These are phyloP conservation scores for Odontamblyopus rebecca DNA, from an alignment of 2,797 vertebrate genomes.

Conservation along the genomic window DNA sequence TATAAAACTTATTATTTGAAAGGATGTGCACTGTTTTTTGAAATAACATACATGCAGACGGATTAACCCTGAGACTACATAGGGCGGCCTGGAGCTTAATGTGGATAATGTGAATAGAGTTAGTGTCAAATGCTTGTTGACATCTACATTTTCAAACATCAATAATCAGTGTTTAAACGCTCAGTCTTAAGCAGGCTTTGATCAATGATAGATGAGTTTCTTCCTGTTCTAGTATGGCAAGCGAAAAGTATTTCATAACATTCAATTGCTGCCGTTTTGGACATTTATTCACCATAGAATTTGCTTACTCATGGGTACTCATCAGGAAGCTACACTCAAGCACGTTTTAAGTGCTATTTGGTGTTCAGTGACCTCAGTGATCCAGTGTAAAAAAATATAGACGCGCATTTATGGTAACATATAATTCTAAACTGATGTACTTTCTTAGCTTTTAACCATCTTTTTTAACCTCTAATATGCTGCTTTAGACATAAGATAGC, in stretches of 20 bases:
- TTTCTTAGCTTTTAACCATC: neutral
- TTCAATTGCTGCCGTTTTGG: conserved; percentile 1
- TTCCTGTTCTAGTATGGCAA: neutral
- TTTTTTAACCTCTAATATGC: neutral
- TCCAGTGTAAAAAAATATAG: neutral
- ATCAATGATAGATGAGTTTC: conserved; percentile 2
- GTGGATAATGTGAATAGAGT: conserved; percentile 16
- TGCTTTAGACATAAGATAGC: neutral
- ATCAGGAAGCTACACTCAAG: neutral
- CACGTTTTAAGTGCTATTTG: neutral
- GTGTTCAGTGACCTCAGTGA: neutral
- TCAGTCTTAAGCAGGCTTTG: conserved; percentile 1
- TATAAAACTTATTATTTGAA: conserved; percentile 5
- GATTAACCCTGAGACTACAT: neutral
- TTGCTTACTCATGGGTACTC: neutral
- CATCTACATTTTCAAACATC: conserved; percentile 13
- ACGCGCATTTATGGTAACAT: neutral
- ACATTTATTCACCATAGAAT: neutral
- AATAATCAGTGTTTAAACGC: conserved; percentile 4
- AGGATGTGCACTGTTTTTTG: neutral
- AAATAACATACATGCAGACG: conserved; percentile 6
- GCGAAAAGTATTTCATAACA: conserved; percentile 2
- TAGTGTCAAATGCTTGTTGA: conserved; percentile 12
- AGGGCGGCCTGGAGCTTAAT: neutral
- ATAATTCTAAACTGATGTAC: neutral